Conservation (phyloP, 2,888 invertebrate species). For the Cheilosia scutellata region DNA sequence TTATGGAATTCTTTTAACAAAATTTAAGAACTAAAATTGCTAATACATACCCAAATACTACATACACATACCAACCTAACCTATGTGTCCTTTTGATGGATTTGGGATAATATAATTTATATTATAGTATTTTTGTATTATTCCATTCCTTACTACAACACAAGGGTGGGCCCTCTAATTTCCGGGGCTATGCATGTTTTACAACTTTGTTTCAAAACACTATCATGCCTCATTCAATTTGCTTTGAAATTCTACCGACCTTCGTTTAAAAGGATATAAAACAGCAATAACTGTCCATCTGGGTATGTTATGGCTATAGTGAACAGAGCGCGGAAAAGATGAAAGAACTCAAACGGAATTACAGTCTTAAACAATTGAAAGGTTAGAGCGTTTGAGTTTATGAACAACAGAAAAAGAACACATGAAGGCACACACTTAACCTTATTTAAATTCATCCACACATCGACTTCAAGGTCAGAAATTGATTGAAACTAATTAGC, state of each 20-base stretch:
- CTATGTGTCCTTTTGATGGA: no score
- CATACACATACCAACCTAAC: no score
- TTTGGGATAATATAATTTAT: no score
- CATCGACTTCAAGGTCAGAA: conserved; percentile 34
- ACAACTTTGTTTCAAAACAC: conserved; percentile 72
- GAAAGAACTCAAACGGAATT: conserved; percentile 32
- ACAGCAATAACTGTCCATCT: conserved; percentile 70
- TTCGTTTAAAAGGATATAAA: conserved; percentile 66
- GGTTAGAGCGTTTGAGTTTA: conserved; percentile 7
- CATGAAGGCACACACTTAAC: background rate
- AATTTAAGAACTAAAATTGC: no score
- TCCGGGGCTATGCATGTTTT: conserved; percentile 30
- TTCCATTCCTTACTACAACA: background rate
- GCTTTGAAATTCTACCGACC: conserved; percentile 69
- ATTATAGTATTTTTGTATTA: background rate
- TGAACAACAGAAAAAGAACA: conserved; percentile 10
- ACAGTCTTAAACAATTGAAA: conserved; percentile 31
- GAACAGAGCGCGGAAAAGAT: conserved; percentile 49
- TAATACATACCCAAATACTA: no score
- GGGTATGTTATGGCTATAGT: conserved; percentile 29
- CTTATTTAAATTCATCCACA: conserved; percentile 11
- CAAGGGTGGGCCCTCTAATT: background rate
- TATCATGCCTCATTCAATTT: conserved; percentile 57
- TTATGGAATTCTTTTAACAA: no score
- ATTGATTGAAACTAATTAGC: conserved; percentile 37